Base-by-base conservation (phyloP, 2,113 vertebrate genomes). In the Mesitornis unicolor region DNA sequence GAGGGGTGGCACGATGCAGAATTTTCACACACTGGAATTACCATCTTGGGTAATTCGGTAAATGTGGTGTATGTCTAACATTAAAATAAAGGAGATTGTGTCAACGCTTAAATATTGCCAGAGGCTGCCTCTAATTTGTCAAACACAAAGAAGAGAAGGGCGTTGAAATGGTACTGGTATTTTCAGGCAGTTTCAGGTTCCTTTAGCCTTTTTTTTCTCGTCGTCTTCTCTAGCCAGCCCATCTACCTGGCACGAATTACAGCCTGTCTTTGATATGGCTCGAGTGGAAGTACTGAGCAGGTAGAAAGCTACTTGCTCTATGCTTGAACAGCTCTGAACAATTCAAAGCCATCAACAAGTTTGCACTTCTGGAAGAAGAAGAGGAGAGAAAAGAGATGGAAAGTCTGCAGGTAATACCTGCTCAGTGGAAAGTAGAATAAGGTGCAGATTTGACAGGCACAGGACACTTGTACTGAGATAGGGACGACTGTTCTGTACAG, bases 321-420 rank as follows among this genome's bases (percentile, higher is more conserved):
- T 93, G 85, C 76, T 79, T 68, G 47, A 93, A 70, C 26, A 10
- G 88, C 87, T 97, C 74, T 60, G 89, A 97, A 91, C 84, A 89
- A 84, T 95, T 96, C 84, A 80, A 60, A 95, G 90, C 53, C 87
- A 84, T 87, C 94, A 96, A 90, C 88, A 95, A 90, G 86, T 79
- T 36, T 78, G 75, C 71, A 92, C 35, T 60, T 93, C 84, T 69
- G 70, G 80, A 95, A 89, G 93, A 91, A 97, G 78, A 69, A 57
- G 61, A 73, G 19, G 8, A 86, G 11, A 6, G 33, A 51, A 50
- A 89, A 85, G 63, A 67, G 40, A 54, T 51, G 57, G 84, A 35
- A 73, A 88, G 51, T 60, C 84, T 84, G 85, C 43, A 74, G 36
- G 64, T 21, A 77, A 77, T 57, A 77, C 18, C 50, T 26, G 67